Evolutionary conservation across 2,888 invertebrate genomes (phyloP).

Genomic region (Cyaniris semiargus): DNA sequence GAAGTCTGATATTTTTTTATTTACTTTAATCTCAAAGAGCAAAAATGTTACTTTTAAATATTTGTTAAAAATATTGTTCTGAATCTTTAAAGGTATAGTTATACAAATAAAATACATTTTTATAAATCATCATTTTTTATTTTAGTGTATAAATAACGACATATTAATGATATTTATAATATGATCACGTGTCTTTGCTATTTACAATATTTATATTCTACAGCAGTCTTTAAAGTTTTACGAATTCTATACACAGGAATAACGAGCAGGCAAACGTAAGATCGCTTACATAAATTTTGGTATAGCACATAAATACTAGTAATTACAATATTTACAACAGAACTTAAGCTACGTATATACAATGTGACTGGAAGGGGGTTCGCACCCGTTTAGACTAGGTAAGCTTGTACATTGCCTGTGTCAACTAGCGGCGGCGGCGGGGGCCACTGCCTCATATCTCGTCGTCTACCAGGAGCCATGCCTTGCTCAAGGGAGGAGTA

Average conservation of each 20-base stretch:
- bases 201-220: constrained; percentile 80
- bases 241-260: constrained; percentile 76
- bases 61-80: too few species aligned
- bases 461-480: constrained; percentile 73
- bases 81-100: neutral
- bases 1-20: neutral
- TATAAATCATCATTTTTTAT: constrained; percentile 71
- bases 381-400: constrained; percentile 82
- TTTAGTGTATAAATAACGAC: constrained; percentile 77
- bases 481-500: constrained; percentile 91
- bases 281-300: constrained; percentile 77
- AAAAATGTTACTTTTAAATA: neutral
- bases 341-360: constrained; percentile 66
- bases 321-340: constrained; percentile 77
- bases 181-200: constrained; percentile 79
- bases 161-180: constrained; percentile 77
- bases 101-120: constrained; percentile 57
- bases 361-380: constrained; percentile 74
- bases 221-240: constrained; percentile 82
- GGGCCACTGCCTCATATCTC: constrained; percentile 73
- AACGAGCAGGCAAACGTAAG: constrained; percentile 77
- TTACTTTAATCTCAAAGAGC: neutral
- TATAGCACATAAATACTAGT: constrained; percentile 75
- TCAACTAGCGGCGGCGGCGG: constrained; percentile 74
- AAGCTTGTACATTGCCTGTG: constrained; percentile 82